Base-by-base conservation (phyloP, 30 jellyfish, hydroid and myxozoan species). In the Catostylus mosaicus region DNA sequence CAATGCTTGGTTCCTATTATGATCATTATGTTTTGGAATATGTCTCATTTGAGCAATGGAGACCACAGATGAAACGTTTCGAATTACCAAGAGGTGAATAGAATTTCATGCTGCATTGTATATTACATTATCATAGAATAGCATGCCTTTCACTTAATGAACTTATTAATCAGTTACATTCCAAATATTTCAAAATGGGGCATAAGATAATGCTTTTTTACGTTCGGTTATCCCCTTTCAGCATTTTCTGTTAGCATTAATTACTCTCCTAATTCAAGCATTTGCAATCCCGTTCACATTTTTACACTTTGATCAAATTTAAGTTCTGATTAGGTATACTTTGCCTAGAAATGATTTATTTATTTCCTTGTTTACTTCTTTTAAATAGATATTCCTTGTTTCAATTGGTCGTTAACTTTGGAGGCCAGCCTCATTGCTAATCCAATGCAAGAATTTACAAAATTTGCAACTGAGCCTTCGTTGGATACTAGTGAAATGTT, bases 371-470 rank as follows among this genome's bases (percentile, higher is more conserved):
- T 43, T 26, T 73, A 26, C 10, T 40, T 14, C 47, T 74, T 56
- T 54, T 33, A 10, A 51, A 10, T 65, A 92, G 98, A 70, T 23
- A 61, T 85, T 3, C 82, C 64, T 7, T 94, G 99, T 66, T 88
- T 71, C 88, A 94, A 94, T 67, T 94, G 99, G 99, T 82, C 95
- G 9, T 37, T 75, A 29, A 80, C 97, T 0, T 67, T 94, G 88
- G 97, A 87, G 63, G 80, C 97, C 22, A 88, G 97, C 69, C 83
- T 94, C 65, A 74, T 80, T 31, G 89, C 82, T 33, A 94, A 94
- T 76, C 99, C 99, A 4, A 94, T 94, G 99, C 99, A 94, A 52
- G 99, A 94, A 50, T 94, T 94, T 64, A 70, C 99, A 14, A 67
- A 90, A 20, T 94, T 94, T 67, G 36, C 95, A 4, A 88, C 93